Base-by-base conservation (phyloP, 2,888 invertebrate species). In the Galerucella calmariensis region DNA sequence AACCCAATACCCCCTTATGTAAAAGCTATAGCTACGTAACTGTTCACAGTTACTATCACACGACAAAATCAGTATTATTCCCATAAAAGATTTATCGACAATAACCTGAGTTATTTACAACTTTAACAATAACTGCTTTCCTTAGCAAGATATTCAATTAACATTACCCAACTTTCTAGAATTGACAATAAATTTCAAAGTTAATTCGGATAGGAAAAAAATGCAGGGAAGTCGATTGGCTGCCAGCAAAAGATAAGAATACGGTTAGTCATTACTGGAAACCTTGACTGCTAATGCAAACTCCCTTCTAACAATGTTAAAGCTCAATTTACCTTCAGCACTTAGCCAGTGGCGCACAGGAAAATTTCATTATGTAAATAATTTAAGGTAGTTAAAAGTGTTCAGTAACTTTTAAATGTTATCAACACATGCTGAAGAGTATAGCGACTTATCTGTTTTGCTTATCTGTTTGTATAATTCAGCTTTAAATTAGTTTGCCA, bases 231-330 rank as follows among this genome's bases (percentile, higher is more conserved):
- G 61, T 69, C 82, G 78, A 81, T 82, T 80, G 79, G 79, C 80
- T 81, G 81, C 75, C 72, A 71, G 69, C 74, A 72, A 67, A 63
- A 81, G 81, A 82, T 81, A 81, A 82, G 80, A 79, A 79, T 80
- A 77, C 76, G 80, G 79, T 77, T 76, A 78, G 81, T 80, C 79
- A 81, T 81, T 81, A 80, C 79, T 56, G 77, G 77, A 77, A 81
- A 75, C 74, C 75, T 76, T 77, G 79, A 79, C 9, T n/a, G 11
- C 16, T 16, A 82, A 79, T 79, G 79, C 79, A 80, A 79, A 80
- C 77, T 78, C 74, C 74, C 67, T 78, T 72, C 51, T 53, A 51
- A 74, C 73, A 56, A 76, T 80, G 76, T 11, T 80, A 78, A 77
- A 75, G 78, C 69, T 73, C 70, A 46, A 70, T 72, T 67, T 74